These are phyloP conservation scores for Netelia virgata DNA, from an alignment of 2,888 invertebrate species.

Conservation along the genomic window DNA sequence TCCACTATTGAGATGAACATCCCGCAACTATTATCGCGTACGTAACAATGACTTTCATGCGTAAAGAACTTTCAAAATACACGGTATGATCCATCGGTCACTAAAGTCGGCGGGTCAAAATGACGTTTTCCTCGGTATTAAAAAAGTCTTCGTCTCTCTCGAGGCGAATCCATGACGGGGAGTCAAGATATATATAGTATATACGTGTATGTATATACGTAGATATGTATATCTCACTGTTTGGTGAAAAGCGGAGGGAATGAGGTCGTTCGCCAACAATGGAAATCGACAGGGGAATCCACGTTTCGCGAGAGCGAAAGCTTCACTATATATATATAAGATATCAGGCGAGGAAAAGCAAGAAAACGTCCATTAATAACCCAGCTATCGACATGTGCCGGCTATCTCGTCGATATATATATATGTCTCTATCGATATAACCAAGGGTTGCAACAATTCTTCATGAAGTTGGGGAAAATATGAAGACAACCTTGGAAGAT, in stretches of 20 bases:
- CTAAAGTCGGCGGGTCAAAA: conserved; percentile 54
- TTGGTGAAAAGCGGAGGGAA: conserved; percentile 45
- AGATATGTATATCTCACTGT: conserved; percentile 6
- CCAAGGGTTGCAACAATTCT: conserved; percentile 55
- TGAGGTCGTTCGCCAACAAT: conserved; percentile 65
- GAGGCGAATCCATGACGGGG: conserved; percentile 8
- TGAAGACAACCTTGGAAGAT: conserved; percentile 52
- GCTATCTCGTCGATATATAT: conserved; percentile 47
- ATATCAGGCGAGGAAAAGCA: conserved; percentile 46
- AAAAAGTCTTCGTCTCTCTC: conserved; percentile 45
- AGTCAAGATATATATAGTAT: background rate
- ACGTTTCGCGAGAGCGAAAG: conserved; percentile 43
- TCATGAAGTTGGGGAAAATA: conserved; percentile 56
- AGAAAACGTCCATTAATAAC: conserved; percentile 68
- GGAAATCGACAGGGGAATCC: conserved; percentile 53
- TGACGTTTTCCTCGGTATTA: conserved; percentile 55
- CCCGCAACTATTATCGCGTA: background rate
- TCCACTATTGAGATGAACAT: background rate
- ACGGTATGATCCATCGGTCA: background rate
- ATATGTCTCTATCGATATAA: conserved; percentile 3
- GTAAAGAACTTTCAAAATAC: conserved; percentile 29
- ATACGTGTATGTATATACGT: background rate
- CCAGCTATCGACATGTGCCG: conserved; percentile 62
- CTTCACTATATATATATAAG: conserved; percentile 34
- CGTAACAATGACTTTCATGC: conserved; percentile 30